These are phyloP conservation scores for Lerista edwardsae DNA, from an alignment of 2,797 vertebrate genomes.

Conservation along the genomic window DNA sequence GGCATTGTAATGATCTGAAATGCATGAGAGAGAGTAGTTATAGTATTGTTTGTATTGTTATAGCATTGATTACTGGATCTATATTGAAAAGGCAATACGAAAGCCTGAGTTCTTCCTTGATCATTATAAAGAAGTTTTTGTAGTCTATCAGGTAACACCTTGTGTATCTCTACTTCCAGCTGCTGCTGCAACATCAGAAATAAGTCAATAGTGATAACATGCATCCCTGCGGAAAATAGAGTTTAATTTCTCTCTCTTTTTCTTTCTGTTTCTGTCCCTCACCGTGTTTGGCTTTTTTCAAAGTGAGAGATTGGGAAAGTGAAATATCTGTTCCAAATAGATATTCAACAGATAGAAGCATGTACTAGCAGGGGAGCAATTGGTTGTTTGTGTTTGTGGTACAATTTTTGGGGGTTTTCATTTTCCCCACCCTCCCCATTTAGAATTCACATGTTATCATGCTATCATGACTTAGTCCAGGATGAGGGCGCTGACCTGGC, in stretches of 20 bases:
- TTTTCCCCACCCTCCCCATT: too few species aligned
- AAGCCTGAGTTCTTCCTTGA: conserved; percentile 69
- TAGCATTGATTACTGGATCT: conserved; percentile 63
- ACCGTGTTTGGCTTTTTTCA: conserved; percentile 50
- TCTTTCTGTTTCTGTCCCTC: neutral
- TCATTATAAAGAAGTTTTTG: conserved; percentile 60
- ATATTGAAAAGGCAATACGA: conserved; percentile 67
- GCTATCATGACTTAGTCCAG: too few species aligned
- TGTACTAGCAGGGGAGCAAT: too few species aligned
- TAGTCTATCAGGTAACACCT: conserved; percentile 42
- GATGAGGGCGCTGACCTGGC: too few species aligned
- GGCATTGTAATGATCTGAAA: conserved; percentile 54
- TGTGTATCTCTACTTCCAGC: conserved; percentile 52
- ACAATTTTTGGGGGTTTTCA: too few species aligned
- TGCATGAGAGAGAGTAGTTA: conserved; percentile 47
- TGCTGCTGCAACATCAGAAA: conserved; percentile 57
- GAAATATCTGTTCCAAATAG: conserved; percentile 30
- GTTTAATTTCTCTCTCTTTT: conserved; percentile 23
- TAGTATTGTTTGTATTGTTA: conserved; percentile 37
- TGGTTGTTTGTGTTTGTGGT: too few species aligned
- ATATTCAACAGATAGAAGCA: neutral
- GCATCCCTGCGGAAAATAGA: conserved; percentile 35
- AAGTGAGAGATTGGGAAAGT: conserved; percentile 51
- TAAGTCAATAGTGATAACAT: conserved; percentile 64
- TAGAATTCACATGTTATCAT: too few species aligned